Base-by-base conservation (phyloP, 2,888 invertebrate genomes). In the Euproctis similis region DNA sequence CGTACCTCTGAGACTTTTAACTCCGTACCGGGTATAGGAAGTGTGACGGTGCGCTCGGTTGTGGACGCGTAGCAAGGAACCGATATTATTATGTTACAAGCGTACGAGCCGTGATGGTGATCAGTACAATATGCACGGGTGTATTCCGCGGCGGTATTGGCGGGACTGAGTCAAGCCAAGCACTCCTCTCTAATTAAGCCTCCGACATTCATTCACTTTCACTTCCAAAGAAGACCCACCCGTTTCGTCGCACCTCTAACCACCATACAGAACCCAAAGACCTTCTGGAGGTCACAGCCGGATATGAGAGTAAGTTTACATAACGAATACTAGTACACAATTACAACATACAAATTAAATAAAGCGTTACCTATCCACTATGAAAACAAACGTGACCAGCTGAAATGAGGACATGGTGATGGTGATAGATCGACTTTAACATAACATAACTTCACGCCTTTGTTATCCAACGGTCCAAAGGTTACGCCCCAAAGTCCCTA, bases 181-280 rank as follows among this genome's bases (percentile, higher is more conserved):
- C 64, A 64, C 74, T 78, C 77, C 75, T 82, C 84, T 82, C 80
- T 82, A 84, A 84, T 82, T 84, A 84, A 84, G 80, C 71, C 78
- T 80, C 74, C 60, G 75, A 68, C 75, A 78, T 78, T 82, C 84
- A 80, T 80, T 82, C 78, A 82, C 84, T 84, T 84, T 84, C 84
- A 84, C 84, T 84, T 84, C 80, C 72, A 81, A 77, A 72, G 73
- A 77, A 68, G 78, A 75, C 60, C 69, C 70, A 61, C 65, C 64
- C 59, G 68, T 63, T 60, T 50, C 64, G 56, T 60, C 66, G 66
- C 65, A 61, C 70, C 68, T 68, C 67, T 64, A n/a, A n/a, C 62
- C 59, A 56, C 57, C 49, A 56, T 55, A 59, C 59, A 59, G 51
- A 62, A 62, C 62, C 59, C 50, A 43, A 53, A 75, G 77, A 80